These are phyloP conservation scores for Oophaga sylvatica DNA, from an alignment of 2,797 vertebrate species.

Conservation along the genomic window DNA sequence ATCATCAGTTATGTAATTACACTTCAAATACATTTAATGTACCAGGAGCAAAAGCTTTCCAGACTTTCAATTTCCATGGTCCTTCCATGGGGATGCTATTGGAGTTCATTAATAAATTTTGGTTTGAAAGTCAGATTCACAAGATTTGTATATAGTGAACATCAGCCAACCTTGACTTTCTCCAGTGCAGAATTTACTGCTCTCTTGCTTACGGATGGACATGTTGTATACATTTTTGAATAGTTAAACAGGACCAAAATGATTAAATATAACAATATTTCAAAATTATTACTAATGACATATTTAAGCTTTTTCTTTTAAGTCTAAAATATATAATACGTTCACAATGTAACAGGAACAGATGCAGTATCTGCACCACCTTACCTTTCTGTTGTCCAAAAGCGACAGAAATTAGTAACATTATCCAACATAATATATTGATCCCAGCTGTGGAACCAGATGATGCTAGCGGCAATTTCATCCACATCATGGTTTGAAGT, in stretches of 20 bases:
- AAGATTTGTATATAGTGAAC: too few species aligned
- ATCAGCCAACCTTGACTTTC: too few species aligned
- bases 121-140: too few species aligned
- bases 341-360: not conserved
- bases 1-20: too few species aligned
- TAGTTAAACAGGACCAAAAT: not conserved
- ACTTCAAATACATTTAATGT: too few species aligned
- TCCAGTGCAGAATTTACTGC: too few species aligned
- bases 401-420: not conserved
- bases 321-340: not conserved
- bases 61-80: too few species aligned
- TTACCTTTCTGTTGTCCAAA: slow-evolving; percentile 15
- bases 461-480: not conserved
- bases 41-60: too few species aligned
- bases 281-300: not conserved
- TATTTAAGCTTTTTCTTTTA: not conserved
- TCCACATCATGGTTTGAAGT: not conserved
- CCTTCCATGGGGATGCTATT: too few species aligned
- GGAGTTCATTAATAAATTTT: too few species aligned
- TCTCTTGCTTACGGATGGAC: too few species aligned
- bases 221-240: too few species aligned
- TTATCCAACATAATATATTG: not conserved
- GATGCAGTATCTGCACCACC: not conserved
- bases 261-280: not conserved
- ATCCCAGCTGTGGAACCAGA: not conserved